Evolutionary conservation across 1,140 invertebrate species (phyloP), one percentile per base, ranked within the genome.

Genomic region (Limonius californicus): DNA sequence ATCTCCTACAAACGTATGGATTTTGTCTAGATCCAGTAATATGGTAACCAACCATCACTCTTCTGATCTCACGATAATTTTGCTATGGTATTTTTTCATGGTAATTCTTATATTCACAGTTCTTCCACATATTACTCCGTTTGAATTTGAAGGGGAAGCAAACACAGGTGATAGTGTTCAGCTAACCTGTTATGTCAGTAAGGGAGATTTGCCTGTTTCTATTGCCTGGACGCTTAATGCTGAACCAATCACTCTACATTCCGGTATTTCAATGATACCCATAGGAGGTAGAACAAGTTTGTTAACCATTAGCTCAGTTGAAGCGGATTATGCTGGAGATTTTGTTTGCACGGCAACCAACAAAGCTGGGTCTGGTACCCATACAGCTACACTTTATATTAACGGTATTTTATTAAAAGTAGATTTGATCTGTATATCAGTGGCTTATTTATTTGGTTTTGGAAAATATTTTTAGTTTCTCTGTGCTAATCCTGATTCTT

Each of bases 321-420:
- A 81, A 62, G 82, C 87, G 11, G 77, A 79, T 59, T 87, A 90
- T 75, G 80, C 84, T 59, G 86, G 85, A 60, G 84, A 85, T 68
- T 91, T 89, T 70, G 88, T 87, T 1, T 91, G 89, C 72, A 80
- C 78, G 61, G 84, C 83, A 6, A 81, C 79, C 72, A 89, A 89
- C 73, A 76, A 74, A 57, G 89, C 87, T 15, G 87, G 87, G 19
- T 80, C 74, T 42, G 78, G 80, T 12, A 82, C 82, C 66, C 81
- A 83, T 67, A 81, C 81, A 2, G 78, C 84, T 15, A 75, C 77
- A 64, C 74, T 88, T 58, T 80, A 81, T 66, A 84, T 89, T 62
- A 86, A 87, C 75, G 80, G 80, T 82, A 74, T 9, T 27, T 27
- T 27, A 27, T 27, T 27, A n/a, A n/a, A n/a, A n/a, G n/a, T n/a